A percentile compares a stretch with the other conserved stretches of the same genome.
These are phyloP conservation scores for Bothrops alternatus DNA, from an alignment of 2,797 vertebrate genomes.

Conservation along the genomic window DNA sequence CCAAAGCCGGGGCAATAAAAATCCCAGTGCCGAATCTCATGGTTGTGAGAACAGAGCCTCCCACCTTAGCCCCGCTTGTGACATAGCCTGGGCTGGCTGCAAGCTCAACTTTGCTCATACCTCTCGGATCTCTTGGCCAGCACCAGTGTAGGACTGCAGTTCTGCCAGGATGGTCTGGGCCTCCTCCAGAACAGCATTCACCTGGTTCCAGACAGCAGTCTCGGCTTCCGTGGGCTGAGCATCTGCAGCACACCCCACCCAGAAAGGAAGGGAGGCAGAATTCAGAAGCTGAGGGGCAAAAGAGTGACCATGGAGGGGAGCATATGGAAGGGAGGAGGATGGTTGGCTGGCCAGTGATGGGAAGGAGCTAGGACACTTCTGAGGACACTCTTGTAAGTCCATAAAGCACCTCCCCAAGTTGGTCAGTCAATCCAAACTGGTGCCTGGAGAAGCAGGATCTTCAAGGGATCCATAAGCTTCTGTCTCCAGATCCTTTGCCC, in stretches of 20 bases:
- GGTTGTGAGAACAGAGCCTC: neutral
- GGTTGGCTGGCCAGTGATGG: neutral
- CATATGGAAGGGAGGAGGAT: neutral
- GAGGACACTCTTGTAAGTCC: neutral
- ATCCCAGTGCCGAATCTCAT: neutral
- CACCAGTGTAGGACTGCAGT: conserved; percentile 89
- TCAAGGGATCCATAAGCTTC: neutral
- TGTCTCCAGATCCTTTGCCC: neutral
- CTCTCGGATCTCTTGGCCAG: conserved; percentile 92
- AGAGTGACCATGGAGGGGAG: neutral
- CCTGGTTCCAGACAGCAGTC: conserved; percentile 92
- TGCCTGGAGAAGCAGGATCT: neutral
- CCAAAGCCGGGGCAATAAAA: neutral
- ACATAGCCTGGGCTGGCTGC: fast-evolving
- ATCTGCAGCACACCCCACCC: conserved; percentile 70
- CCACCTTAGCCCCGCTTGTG: fast-evolving
- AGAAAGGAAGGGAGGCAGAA: conserved; percentile 48
- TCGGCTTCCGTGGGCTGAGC: conserved; percentile 92
- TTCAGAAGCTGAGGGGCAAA: conserved; percentile 28
- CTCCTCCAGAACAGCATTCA: conserved; percentile 90
- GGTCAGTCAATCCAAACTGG: no score
- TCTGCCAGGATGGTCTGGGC: conserved; percentile 87
- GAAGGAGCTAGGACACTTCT: neutral
- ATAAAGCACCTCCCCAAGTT: no score
- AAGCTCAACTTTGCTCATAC: conserved; percentile 61